Percentiles rank a stretch among this genome's conserved stretches.
Evolutionary conservation across 2,797 vertebrate species (phyloP).

Genomic region (Clarias fuscus): DNA sequence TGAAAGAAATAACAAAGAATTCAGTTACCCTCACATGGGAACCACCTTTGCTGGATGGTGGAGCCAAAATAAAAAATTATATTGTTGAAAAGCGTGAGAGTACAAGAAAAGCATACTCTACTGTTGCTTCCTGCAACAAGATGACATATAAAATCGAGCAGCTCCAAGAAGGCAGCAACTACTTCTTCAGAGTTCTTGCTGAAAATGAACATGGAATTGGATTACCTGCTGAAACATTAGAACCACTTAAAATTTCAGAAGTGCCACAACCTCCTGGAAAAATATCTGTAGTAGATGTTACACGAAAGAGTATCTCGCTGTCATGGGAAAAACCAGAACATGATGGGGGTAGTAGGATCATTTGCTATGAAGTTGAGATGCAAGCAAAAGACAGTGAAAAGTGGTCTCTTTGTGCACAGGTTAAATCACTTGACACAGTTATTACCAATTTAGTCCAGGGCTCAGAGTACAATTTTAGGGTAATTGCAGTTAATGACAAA

Average conservation of each 20-base stretch:
- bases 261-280: constrained; percentile 89
- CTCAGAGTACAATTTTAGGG: constrained; percentile 91
- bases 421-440: constrained; percentile 83
- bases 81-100: constrained; percentile 94
- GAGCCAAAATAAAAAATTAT: constrained; percentile 94
- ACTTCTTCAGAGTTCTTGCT: constrained; percentile 93
- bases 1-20: constrained; percentile 92
- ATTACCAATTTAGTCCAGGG: constrained; percentile 83
- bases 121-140: constrained; percentile 90
- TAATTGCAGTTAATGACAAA: constrained; percentile 93
- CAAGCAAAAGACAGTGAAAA: constrained; percentile 86
- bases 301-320: constrained; percentile 81
- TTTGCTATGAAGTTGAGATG: constrained; percentile 92
- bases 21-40: constrained; percentile 91
- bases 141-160: constrained; percentile 89
- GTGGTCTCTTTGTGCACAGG: constrained; percentile 87
- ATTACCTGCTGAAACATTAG: constrained; percentile 84
- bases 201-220: constrained; percentile 93
- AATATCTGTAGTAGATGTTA: constrained; percentile 85
- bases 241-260: constrained; percentile 90
- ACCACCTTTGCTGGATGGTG: constrained; percentile 91
- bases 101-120: constrained; percentile 90
- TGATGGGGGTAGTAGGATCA: constrained; percentile 97
- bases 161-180: constrained; percentile 89
- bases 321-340: constrained; percentile 96